A percentile compares a stretch with the other conserved stretches of the same genome.
Conservation (phyloP, 2,888 invertebrate species). For the Lomographa bimaculata region DNA sequence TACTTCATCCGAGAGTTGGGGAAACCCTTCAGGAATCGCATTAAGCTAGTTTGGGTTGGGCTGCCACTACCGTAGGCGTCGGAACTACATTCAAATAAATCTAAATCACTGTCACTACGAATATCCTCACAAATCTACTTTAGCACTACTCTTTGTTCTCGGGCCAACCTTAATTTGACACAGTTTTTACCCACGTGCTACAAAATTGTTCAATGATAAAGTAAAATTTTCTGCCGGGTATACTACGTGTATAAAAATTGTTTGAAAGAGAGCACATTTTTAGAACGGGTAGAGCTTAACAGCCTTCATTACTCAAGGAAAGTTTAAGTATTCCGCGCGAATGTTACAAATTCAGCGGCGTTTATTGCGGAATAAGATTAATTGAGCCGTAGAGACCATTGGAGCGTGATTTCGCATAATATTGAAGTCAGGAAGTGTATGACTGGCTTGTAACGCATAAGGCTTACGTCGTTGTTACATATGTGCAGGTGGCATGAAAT, state of each 20-base stretch:
- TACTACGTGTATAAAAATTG: conserved; percentile 9
- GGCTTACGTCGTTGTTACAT: conserved; percentile 1
- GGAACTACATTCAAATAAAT: conserved; percentile 65
- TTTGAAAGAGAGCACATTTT: conserved; percentile 29
- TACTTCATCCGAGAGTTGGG: conserved; percentile 51
- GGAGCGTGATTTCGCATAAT: conserved; percentile 34
- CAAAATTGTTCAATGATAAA: conserved; percentile 1
- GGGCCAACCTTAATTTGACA: conserved; percentile 10
- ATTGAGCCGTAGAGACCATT: conserved; percentile 38
- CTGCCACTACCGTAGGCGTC: conserved; percentile 20
- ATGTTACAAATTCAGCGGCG: conserved; percentile 46
- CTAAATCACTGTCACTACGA: conserved; percentile 56
- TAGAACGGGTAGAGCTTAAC: conserved; percentile 36
- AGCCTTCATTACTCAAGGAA: conserved; percentile 47
- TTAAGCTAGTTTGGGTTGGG: conserved; percentile 51
- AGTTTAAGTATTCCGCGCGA: conserved; percentile 41
- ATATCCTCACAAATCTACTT: conserved; percentile 28
- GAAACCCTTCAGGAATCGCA: conserved; percentile 62
- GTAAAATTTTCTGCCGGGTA: conserved; percentile 2
- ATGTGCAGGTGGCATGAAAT: conserved; percentile 1
- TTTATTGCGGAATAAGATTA: conserved; percentile 51
- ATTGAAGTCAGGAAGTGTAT: conserved; percentile 26
- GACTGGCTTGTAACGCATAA: not conserved
- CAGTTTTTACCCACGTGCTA: conserved; percentile 3
- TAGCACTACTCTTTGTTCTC: conserved; percentile 12